Evolutionary conservation across 1,140 invertebrate genomes (phyloP).

Genomic region (Mercenaria mercenaria): DNA sequence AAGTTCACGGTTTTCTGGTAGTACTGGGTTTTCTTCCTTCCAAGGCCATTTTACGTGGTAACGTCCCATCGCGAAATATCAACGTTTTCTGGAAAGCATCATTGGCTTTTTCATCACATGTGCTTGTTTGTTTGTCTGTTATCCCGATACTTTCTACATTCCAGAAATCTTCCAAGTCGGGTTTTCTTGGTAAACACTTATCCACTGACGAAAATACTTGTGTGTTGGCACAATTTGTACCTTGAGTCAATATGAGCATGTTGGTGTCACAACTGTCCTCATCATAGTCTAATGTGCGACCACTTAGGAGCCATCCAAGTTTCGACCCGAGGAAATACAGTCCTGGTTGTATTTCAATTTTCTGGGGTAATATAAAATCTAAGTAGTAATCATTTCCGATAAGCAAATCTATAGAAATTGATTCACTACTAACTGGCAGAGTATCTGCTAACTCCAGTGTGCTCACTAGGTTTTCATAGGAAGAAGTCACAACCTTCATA

Average conservation of each 20-base stretch:
- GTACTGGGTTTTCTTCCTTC: too few relatives aligned
- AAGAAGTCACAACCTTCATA: not conserved
- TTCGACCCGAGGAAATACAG: not conserved
- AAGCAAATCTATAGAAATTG: not conserved
- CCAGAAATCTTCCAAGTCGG: too few relatives aligned
- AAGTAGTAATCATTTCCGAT: constrained; percentile 44
- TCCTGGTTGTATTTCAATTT: constrained; percentile 27
- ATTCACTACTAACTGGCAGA: not conserved
- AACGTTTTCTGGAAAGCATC: not conserved
- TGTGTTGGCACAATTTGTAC: too few relatives aligned
- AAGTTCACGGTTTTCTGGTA: too few relatives aligned
- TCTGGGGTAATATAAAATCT: constrained; percentile 41
- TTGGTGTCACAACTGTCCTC: not conserved
- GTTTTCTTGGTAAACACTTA: too few relatives aligned
- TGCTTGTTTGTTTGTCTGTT: too few relatives aligned
- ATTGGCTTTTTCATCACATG: not conserved
- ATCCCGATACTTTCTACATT: too few relatives aligned
- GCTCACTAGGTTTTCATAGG: not conserved
- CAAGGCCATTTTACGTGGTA: too few relatives aligned
- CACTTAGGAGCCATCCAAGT: not conserved
- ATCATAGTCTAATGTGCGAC: not conserved
- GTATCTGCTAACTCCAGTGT: not conserved
- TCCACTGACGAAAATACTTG: not conserved
- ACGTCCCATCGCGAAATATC: too few relatives aligned
- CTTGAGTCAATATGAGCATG: constrained; percentile 28